These are phyloP conservation scores for Eupithecia centaureata DNA, from an alignment of 2,888 invertebrate species.

Conservation along the genomic window DNA sequence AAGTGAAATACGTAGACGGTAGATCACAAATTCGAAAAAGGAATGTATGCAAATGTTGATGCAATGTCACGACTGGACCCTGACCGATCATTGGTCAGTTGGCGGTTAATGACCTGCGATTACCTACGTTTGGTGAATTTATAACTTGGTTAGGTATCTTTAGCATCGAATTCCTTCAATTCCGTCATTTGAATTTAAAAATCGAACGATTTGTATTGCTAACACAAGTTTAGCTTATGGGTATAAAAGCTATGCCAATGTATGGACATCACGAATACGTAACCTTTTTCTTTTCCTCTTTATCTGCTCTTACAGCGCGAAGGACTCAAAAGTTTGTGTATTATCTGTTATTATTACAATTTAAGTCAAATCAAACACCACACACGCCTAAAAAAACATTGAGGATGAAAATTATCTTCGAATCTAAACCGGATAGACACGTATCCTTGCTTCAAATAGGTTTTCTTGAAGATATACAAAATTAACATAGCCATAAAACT, in stretches of 20 bases:
- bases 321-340: no score
- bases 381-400: not conserved
- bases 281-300: no score
- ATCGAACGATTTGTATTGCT: not conserved
- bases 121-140: slow-evolving; percentile 61
- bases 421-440: slow-evolving; percentile 25
- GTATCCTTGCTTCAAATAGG: slow-evolving; percentile 17
- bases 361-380: not conserved
- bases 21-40: slow-evolving; percentile 47
- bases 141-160: not conserved
- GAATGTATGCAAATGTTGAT: slow-evolving; percentile 52
- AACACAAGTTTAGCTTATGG: no score
- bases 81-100: slow-evolving; percentile 68
- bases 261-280: no score
- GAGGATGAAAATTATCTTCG: slow-evolving; percentile 1
- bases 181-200: slow-evolving; percentile 62
- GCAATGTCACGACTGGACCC: slow-evolving; percentile 53
- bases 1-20: no score
- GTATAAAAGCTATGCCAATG: no score
- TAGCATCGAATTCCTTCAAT: slow-evolving; percentile 39
- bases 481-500: slow-evolving; percentile 28
- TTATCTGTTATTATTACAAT: not conserved
- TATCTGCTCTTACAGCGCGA: no score
- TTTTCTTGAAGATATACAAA: slow-evolving; percentile 8
- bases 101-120: slow-evolving; percentile 61